Conservation (phyloP, 2,113 vertebrate genomes). For the Melanerpes formicivorus region DNA sequence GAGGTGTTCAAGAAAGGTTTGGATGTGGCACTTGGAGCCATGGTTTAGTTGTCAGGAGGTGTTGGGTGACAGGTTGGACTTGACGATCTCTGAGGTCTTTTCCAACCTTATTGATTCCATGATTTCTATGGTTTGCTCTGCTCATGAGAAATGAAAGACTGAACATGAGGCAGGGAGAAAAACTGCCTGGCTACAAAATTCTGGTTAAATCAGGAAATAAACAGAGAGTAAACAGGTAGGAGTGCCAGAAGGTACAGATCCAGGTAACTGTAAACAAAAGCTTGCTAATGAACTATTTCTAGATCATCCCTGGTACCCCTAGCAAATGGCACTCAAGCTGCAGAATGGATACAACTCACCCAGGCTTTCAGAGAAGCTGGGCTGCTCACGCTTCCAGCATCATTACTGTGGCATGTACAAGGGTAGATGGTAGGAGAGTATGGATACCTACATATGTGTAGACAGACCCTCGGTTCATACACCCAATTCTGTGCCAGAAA, state of each 20-base stretch:
- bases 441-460: slow-evolving; percentile 55
- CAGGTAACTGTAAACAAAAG: background rate
- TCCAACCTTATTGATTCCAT: too few relatives aligned
- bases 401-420: background rate
- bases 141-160: background rate
- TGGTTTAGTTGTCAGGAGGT: too few relatives aligned
- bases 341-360: background rate
- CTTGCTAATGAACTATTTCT: background rate
- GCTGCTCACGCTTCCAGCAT: background rate
- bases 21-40: too few relatives aligned
- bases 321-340: background rate
- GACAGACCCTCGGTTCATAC: slow-evolving; percentile 60
- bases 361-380: background rate
- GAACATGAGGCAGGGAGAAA: background rate
- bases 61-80: too few relatives aligned
- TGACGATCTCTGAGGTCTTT: too few relatives aligned
- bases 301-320: background rate
- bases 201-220: background rate
- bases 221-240: background rate
- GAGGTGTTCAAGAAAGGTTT: too few relatives aligned
- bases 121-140: background rate
- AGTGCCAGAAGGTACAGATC: background rate
- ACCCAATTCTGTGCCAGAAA: slow-evolving; percentile 43
- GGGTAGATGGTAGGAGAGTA: background rate
- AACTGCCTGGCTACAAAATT: background rate